A percentile compares a stretch with the other conserved stretches of the same genome.
These are phyloP conservation scores for Stratiolaelaps scimitus DNA, from an alignment of 1,140 invertebrate species.

Conservation along the genomic window DNA sequence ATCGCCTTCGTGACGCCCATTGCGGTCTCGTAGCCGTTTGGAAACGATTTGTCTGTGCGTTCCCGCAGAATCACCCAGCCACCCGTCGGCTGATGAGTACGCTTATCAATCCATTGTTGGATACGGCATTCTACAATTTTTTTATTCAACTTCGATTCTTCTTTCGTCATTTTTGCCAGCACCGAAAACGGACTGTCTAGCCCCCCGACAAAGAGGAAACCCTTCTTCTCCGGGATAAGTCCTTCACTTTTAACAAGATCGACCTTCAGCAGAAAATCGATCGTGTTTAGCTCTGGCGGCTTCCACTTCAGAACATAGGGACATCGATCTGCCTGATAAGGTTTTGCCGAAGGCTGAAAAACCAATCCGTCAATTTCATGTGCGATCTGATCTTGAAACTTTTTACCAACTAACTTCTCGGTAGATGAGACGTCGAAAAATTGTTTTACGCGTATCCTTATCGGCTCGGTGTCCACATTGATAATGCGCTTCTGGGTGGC, in stretches of 20 bases:
- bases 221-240: constrained; percentile 42
- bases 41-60: constrained; percentile 90
- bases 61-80: constrained; percentile 88
- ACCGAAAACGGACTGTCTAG: constrained; percentile 33
- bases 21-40: constrained; percentile 74
- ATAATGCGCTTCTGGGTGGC: constrained; percentile 57
- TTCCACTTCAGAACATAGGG: constrained; percentile 93
- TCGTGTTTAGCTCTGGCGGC: constrained; percentile 75
- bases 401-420: constrained; percentile 56
- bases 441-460: constrained; percentile 68
- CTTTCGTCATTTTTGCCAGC: constrained; percentile 47
- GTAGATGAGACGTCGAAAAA: constrained; percentile 68
- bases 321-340: constrained; percentile 55
- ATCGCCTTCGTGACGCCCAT: constrained; percentile 54
- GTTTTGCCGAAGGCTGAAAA: constrained; percentile 76
- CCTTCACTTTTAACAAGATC: constrained; percentile 55
- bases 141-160: constrained; percentile 62
- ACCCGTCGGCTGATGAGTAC: too few species aligned
- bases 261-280: constrained; percentile 86
- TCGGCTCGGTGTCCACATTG: constrained; percentile 63
- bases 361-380: constrained; percentile 97
- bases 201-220: constrained; percentile 37
- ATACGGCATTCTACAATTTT: constrained; percentile 90
- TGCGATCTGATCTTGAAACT: constrained; percentile 65
- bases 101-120: too few species aligned